These are phyloP conservation scores for Poeciliopsis gracilis DNA, from an alignment of 2,797 vertebrate genomes.

Conservation along the genomic window DNA sequence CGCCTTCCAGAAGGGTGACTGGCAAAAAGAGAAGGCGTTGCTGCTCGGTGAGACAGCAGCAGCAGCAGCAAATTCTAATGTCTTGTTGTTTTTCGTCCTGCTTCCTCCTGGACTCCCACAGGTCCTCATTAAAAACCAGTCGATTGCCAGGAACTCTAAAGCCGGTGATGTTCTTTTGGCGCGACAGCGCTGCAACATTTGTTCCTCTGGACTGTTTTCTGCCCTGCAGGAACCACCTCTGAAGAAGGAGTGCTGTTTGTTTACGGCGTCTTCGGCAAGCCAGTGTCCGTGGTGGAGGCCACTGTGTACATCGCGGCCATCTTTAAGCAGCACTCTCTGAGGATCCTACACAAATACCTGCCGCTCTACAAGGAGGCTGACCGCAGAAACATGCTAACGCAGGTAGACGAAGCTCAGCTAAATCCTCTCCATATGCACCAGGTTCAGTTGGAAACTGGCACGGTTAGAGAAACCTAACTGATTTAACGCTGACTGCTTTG, in stretches of 20 bases:
- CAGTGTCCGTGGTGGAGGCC: constrained; percentile 75
- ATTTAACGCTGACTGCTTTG: background rate
- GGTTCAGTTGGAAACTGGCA: background rate
- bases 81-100: background rate
- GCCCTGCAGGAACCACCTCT: constrained; percentile 78
- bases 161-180: background rate
- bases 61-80: background rate
- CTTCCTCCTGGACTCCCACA: constrained; percentile 12
- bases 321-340: constrained; percentile 81
- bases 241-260: constrained; percentile 82
- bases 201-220: constrained; percentile 4
- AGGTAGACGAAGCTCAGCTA: constrained; percentile 63
- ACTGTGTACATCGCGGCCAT: constrained; percentile 76
- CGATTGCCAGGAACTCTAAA: constrained; percentile 17
- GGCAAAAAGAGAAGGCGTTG: constrained; percentile 81
- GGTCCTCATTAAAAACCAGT: constrained; percentile 7
- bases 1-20: constrained; percentile 79
- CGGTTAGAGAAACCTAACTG: background rate
- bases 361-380: constrained; percentile 74
- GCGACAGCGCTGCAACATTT: no score
- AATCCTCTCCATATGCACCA: background rate
- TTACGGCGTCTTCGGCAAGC: constrained; percentile 73
- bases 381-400: constrained; percentile 78
- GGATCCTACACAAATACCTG: constrained; percentile 78
- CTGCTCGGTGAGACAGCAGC: constrained; percentile 71